phyloP scores from a whole-genome alignment of 2,797 vertebrate genomes.

The Ptychadena robeensis region DNA sequence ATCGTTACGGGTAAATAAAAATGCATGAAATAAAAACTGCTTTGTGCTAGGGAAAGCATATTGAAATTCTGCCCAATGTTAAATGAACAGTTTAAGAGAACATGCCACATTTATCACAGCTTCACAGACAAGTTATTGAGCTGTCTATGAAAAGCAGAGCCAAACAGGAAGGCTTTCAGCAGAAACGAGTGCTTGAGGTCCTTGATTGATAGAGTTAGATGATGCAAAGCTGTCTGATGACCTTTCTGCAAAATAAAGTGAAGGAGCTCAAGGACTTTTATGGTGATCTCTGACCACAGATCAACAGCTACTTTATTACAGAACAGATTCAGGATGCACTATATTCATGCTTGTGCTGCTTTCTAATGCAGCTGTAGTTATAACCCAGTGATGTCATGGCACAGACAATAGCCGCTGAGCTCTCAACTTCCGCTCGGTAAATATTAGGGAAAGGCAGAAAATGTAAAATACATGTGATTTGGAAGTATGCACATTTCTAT shows the following conservation, averaged over 20 bases:
- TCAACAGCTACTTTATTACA: constrained; percentile 79
- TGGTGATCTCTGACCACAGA: constrained; percentile 79
- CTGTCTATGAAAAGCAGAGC: constrained; percentile 80
- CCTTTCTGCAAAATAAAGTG: constrained; percentile 77
- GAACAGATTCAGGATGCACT: constrained; percentile 71
- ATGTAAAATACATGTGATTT: background rate
- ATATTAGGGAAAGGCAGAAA: too few relatives aligned
- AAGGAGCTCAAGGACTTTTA: constrained; percentile 78
- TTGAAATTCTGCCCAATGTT: constrained; percentile 72
- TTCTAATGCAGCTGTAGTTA: constrained; percentile 63
- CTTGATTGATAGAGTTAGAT: constrained; percentile 81
- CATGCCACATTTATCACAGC: constrained; percentile 75
- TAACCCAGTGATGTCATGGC: constrained; percentile 40
- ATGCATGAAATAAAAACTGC: constrained; percentile 69
- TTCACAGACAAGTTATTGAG: constrained; percentile 83
- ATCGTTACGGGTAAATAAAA: constrained; percentile 69
- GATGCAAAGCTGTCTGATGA: constrained; percentile 77
- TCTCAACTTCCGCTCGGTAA: background rate
- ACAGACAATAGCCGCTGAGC: constrained; percentile 23
- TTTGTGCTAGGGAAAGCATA: constrained; percentile 66
- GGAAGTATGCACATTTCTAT: background rate
- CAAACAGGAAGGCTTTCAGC: constrained; percentile 81
- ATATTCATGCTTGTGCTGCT: constrained; percentile 71
- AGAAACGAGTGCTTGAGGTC: constrained; percentile 71
- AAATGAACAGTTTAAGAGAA: constrained; percentile 76